Base-by-base conservation (phyloP, 2,797 vertebrate genomes). In the Macropus fuliginosus region DNA sequence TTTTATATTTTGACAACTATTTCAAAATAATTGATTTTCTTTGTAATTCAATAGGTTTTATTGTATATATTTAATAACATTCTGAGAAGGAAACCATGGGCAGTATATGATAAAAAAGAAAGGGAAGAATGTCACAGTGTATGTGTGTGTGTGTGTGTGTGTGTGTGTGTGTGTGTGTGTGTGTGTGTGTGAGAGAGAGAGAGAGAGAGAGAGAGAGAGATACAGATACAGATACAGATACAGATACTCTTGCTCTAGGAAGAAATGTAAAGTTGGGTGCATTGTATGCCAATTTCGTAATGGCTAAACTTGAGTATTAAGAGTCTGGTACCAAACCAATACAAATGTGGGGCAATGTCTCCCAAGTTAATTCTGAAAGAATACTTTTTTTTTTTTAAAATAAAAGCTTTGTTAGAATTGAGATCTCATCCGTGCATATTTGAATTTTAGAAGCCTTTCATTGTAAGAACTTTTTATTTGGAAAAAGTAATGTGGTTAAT, bases 401-500 rank as follows among this genome's bases (percentile, higher is more conserved):
- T 96, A 74, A 92, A 96, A 97, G 81, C 89, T 40, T 96, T 92
- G 89, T 52, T 96, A 56, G 13, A 56, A 90, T 94, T 92, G 46
- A 91, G 40, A 81, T 81, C n/a, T 92, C 93, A 97, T 93, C 91
- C 24, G 91, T 94, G 96, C 94, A 92, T 50, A 94, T 81, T 16
- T 74, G 54, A 0, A 56, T 66, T 94, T 96, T 95, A 81, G 93
- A 96, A 95, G 91, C 89, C 31, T 56, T 94, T 74, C 50, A 90
- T 92, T 3, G 0, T 96, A 50, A 40, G 95, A 94, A 46, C 92
- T 97, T 96, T 97, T 93, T 91, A 92, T 94, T 96, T 89, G 52
- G 90, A 92, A 95, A 96, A 96, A 94, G 89, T 59, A 62, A 66
- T 93, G 91, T 87, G 56, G 56, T 94, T 96, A 95, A 95, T 96